Evolutionary conservation across 2,888 invertebrate species (phyloP).

Genomic region (Drosophila neotestacea): DNA sequence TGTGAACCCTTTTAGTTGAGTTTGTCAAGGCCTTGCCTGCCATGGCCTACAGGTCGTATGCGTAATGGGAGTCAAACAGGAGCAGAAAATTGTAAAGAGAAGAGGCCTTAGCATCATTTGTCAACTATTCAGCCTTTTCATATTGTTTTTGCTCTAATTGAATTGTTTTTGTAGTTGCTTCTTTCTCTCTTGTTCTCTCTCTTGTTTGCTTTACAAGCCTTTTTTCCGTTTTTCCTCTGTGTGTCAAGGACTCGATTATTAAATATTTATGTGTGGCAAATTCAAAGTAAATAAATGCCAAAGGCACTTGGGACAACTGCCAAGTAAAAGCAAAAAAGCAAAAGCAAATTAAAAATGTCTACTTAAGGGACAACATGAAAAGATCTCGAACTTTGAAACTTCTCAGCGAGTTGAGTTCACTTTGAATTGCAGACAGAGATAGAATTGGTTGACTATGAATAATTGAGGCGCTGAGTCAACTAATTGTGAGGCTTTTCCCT

Average conservation of each 20-base stretch:
- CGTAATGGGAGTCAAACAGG: conserved; percentile 41
- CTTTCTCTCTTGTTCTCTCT: not conserved
- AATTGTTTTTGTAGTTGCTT: conserved; percentile 20
- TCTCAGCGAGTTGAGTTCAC: conserved; percentile 3
- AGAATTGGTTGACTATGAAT: conserved; percentile 48
- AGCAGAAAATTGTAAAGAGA: not conserved
- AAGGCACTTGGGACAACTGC: conserved; percentile 39
- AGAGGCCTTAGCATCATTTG: conserved; percentile 34
- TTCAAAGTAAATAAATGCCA: conserved; percentile 60
- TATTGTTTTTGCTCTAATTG: conserved; percentile 30
- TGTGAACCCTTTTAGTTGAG: not conserved
- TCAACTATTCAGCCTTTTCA: conserved; percentile 30
- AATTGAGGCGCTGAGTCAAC: conserved; percentile 73
- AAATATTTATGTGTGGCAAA: conserved; percentile 69
- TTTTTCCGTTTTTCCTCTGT: conserved; percentile 17
- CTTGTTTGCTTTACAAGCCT: not conserved
- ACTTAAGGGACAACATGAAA: conserved; percentile 29
- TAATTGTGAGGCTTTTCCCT: conserved; percentile 67
- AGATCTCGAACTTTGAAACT: conserved; percentile 11
- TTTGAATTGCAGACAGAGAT: conserved; percentile 44
- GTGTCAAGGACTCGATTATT: conserved; percentile 66
- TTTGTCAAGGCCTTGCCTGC: conserved; percentile 7
- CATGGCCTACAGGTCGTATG: conserved; percentile 55
- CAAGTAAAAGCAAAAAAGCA: conserved; percentile 35
- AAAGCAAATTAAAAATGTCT: conserved; percentile 34